Evolutionary conservation across 2,888 invertebrate genomes (phyloP), one percentile per base, ranked within the genome.

Genomic region (Dolomedes plantarius): DNA sequence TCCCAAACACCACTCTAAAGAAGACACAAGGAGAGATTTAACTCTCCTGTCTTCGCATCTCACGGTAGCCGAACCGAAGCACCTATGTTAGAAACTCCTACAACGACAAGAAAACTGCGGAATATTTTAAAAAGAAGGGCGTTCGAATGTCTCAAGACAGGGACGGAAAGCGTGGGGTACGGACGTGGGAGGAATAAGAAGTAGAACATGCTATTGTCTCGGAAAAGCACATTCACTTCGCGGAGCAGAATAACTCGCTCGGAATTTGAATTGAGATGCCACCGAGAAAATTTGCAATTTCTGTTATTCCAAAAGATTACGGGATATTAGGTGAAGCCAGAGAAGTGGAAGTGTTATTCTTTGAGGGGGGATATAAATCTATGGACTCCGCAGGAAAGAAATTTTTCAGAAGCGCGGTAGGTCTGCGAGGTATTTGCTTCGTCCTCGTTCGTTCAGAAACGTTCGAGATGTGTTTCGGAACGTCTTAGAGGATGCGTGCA

Each of bases 91-190:
- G 32, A 23, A 31, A 65, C 31, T 65, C 32, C 32, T n/a, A 65
- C 32, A 65, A 65, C 65, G 65, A 65, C 29, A 31, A 13, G 65
- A 65, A 29, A 65, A 65, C 32, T 31, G 31, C 16, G 65, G 29
- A 29, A 65, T 31, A 65, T 65, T 29, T 65, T 16, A 56, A 56
- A 56, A 56, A 23, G 23, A 19, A 23, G 56, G 56, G 23, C 23
- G 19, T 56, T 23, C 5, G 23, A 23, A 2, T 56, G 9, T 46
- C 56, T 23, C 19, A 23, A 39, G 46, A 41, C 69, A 46, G 39
- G 36, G 83, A 83, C 83, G 83, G 83, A 83, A 83, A 77, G 83
- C 83, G 83, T 83, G 83, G 83, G 81, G 80, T 67, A 46, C 16
- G 32, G 28, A 23, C 83, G 83, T 83, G 65, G 83, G 83, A 77